These are phyloP conservation scores for Oenanthe oenanthe DNA, from an alignment of 2,113 vertebrate species.

Conservation along the genomic window DNA sequence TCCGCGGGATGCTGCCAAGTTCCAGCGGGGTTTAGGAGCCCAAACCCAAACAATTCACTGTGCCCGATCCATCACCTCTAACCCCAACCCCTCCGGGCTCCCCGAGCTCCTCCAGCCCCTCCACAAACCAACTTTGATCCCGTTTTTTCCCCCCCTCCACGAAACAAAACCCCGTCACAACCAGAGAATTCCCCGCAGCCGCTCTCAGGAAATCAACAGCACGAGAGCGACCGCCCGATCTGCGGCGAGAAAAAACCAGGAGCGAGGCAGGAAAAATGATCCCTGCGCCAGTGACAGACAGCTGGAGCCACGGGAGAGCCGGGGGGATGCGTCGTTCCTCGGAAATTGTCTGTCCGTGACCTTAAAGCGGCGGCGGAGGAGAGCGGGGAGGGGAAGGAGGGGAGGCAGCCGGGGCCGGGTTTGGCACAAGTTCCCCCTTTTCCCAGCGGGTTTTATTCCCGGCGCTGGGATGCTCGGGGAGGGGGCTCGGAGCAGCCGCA, in stretches of 20 bases:
- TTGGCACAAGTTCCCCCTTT: neutral
- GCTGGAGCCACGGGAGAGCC: neutral
- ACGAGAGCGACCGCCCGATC: neutral
- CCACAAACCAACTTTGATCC: neutral
- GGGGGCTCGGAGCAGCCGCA: neutral
- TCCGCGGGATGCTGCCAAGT: neutral
- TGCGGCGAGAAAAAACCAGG: neutral
- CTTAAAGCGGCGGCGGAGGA: neutral
- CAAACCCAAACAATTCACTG: neutral
- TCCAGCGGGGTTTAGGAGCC: neutral
- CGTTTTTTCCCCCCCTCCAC: accelerated
- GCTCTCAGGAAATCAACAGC: neutral
- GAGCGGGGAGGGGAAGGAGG: neutral
- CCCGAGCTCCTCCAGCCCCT: neutral
- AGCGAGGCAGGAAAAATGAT: neutral
- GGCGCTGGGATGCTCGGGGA: neutral
- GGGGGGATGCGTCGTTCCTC: neutral
- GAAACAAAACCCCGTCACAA: too few relatives aligned
- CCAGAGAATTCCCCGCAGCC: neutral
- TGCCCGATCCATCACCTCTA: accelerated
- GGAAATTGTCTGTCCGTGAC: neutral
- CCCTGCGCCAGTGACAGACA: neutral
- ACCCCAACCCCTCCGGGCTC: too few relatives aligned
- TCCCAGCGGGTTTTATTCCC: neutral
- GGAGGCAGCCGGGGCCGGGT: neutral